A percentile compares a stretch with the other conserved stretches of the same genome.
These are phyloP conservation scores for Stichopus horrens DNA, from an alignment of 53 echinoderm and acorn worm species.

Conservation along the genomic window DNA sequence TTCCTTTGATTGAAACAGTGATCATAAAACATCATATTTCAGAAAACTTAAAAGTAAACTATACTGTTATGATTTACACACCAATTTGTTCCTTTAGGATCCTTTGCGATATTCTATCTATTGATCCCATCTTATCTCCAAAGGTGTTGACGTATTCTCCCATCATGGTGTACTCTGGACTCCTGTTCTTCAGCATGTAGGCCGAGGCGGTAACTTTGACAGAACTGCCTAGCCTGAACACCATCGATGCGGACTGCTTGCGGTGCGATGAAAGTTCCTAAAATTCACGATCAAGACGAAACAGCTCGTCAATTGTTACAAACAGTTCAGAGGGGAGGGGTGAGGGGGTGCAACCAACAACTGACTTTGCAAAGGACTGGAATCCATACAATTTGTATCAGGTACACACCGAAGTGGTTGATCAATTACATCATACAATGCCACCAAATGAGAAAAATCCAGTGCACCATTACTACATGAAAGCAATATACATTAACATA, in stretches of 20 bases:
- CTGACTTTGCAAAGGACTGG: not conserved
- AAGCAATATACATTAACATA: too few relatives aligned
- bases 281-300: not conserved
- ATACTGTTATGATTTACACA: constrained; percentile 5
- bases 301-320: not conserved
- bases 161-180: constrained; percentile 97
- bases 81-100: constrained; percentile 83
- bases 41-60: not conserved
- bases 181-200: constrained; percentile 84
- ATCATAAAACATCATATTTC: too few relatives aligned
- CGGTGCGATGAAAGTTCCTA: constrained; percentile 87
- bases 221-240: constrained; percentile 72
- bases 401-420: not conserved
- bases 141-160: constrained; percentile 83
- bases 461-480: too few relatives aligned
- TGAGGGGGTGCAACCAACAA: not conserved
- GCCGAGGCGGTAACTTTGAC: constrained; percentile 76
- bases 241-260: constrained; percentile 63
- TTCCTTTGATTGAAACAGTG: too few relatives aligned
- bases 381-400: not conserved
- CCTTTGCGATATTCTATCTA: constrained; percentile 84
- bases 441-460: too few relatives aligned
- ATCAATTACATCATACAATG: too few relatives aligned
- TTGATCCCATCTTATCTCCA: constrained; percentile 84
- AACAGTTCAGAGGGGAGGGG: not conserved